These are phyloP conservation scores for Megaptera novaeangliae DNA, from an alignment of 2,113 vertebrate genomes.

Conservation along the genomic window DNA sequence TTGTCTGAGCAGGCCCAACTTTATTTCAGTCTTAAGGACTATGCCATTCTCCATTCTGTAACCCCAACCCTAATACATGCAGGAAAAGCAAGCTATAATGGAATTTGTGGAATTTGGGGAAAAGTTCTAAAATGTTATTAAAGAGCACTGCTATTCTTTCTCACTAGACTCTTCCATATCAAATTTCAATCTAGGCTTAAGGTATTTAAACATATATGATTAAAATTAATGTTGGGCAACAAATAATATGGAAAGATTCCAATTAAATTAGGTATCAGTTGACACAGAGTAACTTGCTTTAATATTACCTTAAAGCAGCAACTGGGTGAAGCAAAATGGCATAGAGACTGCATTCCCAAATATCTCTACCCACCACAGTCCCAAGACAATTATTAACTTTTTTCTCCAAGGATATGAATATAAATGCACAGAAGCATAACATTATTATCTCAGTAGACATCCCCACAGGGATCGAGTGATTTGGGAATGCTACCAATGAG, in stretches of 20 bases:
- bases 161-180: not conserved
- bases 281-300: not conserved
- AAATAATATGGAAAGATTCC: not conserved
- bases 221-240: not conserved
- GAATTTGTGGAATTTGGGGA: not conserved
- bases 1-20: not conserved
- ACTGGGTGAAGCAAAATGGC: not conserved
- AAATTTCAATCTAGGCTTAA: not conserved
- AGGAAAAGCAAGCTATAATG: not conserved
- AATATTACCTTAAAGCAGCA: not conserved
- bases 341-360: not conserved
- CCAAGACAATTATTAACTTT: not conserved
- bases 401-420: not conserved
- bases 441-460: constrained; percentile 31
- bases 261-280: not conserved
- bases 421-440: constrained; percentile 16
- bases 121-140: not conserved
- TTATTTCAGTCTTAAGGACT: not conserved
- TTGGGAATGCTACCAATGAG: not conserved
- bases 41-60: not conserved
- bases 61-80: not conserved
- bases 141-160: not conserved
- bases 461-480: not conserved
- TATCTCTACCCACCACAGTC: not conserved
- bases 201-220: not conserved